Conservation (phyloP, 2,113 vertebrate species). For the Daboia siamensis region DNA sequence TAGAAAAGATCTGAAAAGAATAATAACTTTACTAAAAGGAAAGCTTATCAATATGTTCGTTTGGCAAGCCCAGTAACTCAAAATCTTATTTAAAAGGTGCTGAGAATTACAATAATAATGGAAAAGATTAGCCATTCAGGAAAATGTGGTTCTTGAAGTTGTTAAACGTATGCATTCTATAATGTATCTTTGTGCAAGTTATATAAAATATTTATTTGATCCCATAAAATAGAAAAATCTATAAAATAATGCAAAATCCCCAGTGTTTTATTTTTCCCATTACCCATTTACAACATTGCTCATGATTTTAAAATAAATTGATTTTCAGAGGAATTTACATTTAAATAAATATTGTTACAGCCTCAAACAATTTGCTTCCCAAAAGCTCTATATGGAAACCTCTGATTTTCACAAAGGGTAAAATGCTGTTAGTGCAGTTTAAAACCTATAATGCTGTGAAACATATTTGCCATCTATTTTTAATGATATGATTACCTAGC, state of each 20-base stretch:
- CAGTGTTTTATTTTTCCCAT: background rate
- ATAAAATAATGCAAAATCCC: background rate
- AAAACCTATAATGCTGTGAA: background rate
- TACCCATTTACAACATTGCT: background rate
- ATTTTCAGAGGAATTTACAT: background rate
- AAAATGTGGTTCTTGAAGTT: background rate
- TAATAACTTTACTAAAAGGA: constrained; percentile 13
- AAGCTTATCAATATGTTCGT: background rate
- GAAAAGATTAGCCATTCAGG: background rate
- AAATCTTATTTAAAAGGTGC: background rate
- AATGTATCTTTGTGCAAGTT: background rate
- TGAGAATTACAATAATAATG: background rate
- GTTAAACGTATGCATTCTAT: background rate
- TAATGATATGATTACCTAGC: constrained; percentile 10
- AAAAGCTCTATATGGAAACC: background rate
- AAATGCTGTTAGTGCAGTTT: background rate
- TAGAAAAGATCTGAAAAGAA: constrained; percentile 16
- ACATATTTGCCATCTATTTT: constrained; percentile 22
- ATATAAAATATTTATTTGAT: background rate
- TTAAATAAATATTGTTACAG: background rate
- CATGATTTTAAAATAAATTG: background rate
- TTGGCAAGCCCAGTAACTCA: constrained; percentile 7
- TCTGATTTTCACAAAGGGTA: accelerated
- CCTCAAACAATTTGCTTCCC: constrained; percentile 14
- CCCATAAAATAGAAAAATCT: background rate